Percentiles rank a stretch among this genome's conserved stretches.
phyloP scores from a whole-genome alignment of 2,797 vertebrate species.

The Chelon labrosus region DNA sequence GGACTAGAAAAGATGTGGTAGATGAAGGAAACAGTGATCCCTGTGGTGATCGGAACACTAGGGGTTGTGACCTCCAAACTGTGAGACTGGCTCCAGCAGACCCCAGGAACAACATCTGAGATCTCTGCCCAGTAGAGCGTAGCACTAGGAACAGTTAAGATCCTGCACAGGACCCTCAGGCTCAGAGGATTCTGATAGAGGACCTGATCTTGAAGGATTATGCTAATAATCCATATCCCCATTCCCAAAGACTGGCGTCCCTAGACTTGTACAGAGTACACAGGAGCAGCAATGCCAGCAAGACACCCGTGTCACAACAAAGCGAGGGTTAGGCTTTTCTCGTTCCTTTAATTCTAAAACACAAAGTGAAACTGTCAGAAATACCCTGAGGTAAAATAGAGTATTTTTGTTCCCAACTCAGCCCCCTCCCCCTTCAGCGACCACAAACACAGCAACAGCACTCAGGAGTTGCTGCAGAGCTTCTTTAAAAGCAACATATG shows the following conservation, averaged over 20 bases:
- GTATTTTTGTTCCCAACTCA: slow-evolving; percentile 24
- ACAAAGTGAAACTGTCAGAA: slow-evolving; percentile 55
- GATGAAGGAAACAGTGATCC: no score
- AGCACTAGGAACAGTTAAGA: no score
- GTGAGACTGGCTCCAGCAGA: no score
- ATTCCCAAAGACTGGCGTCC: not conserved
- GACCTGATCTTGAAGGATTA: no score
- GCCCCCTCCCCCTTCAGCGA: slow-evolving; percentile 14
- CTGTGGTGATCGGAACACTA: no score
- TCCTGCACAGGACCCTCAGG: no score
- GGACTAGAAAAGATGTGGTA: no score
- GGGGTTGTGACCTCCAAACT: no score
- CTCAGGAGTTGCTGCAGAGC: slow-evolving; percentile 42
- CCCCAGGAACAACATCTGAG: no score
- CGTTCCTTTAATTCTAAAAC: slow-evolving; percentile 21
- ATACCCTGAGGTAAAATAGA: slow-evolving; percentile 16
- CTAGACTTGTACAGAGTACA: slow-evolving; percentile 2
- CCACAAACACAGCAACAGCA: slow-evolving; percentile 45
- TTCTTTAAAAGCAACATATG: slow-evolving; percentile 64
- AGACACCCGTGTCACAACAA: slow-evolving; percentile 42
- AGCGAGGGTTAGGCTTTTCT: slow-evolving; percentile 13
- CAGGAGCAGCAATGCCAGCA: not conserved
- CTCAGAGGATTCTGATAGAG: no score
- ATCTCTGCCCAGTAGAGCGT: no score
- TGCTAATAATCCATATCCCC: not conserved